Percentiles rank a stretch among this genome's conserved stretches.
Conservation (phyloP, 2,113 vertebrate genomes). For the Heliornis fulica region DNA sequence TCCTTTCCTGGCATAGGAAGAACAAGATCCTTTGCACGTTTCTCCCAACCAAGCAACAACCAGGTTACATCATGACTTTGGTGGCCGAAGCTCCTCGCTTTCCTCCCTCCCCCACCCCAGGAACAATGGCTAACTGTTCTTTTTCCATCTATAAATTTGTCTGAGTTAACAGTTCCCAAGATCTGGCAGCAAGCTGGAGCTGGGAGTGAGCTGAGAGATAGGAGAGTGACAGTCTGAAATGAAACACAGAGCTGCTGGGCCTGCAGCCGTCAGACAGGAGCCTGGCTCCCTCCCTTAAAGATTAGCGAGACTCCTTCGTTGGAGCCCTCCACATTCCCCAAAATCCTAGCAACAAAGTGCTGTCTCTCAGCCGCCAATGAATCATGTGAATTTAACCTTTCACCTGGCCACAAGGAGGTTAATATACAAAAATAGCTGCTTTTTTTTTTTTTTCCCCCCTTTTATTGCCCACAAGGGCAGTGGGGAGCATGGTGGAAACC, state of each 20-base stretch:
- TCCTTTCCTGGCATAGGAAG: background rate
- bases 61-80: conserved; percentile 50
- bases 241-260: conserved; percentile 86
- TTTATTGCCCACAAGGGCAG: background rate
- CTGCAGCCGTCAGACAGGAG: conserved; percentile 87
- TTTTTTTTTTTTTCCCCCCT: background rate
- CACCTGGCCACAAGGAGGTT: conserved; percentile 64
- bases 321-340: conserved; percentile 81
- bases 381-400: conserved; percentile 71
- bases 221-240: conserved; percentile 86
- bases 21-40: background rate
- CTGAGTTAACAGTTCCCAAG: conserved; percentile 69
- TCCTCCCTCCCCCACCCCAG: conserved; percentile 26
- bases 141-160: conserved; percentile 69
- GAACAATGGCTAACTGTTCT: conserved; percentile 63
- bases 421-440: conserved; percentile 57
- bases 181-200: conserved; percentile 60
- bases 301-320: conserved; percentile 86
- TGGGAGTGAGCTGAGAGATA: conserved; percentile 78
- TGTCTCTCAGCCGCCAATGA: conserved; percentile 71
- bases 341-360: conserved; percentile 75
- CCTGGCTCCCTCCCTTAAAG: conserved; percentile 81
- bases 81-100: background rate
- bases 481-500: background rate
- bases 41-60: background rate